phyloP scores from a whole-genome alignment of 2,888 invertebrate genomes.

The Trilocha varians region DNA sequence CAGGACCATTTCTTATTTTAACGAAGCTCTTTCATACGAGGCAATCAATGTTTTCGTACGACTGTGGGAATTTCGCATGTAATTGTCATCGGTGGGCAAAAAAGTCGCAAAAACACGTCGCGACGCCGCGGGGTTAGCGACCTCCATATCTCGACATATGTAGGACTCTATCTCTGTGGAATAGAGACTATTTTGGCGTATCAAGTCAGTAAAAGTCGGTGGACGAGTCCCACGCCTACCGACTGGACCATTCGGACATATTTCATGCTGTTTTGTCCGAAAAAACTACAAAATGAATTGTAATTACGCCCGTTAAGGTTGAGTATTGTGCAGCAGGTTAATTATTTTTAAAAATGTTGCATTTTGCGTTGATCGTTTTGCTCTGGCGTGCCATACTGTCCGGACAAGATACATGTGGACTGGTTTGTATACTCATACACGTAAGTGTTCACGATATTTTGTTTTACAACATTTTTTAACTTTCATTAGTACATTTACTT shows the following conservation, averaged over 20 bases:
- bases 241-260: slow-evolving; percentile 58
- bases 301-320: slow-evolving; percentile 34
- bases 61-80: slow-evolving; percentile 38
- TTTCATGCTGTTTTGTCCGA: slow-evolving; percentile 51
- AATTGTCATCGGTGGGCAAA: slow-evolving; percentile 43
- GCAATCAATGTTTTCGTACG: slow-evolving; percentile 17
- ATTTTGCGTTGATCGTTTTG: slow-evolving; percentile 52
- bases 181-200: slow-evolving; percentile 39
- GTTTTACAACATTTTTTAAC: too few species aligned
- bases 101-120: slow-evolving; percentile 37
- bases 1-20: background rate
- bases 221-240: slow-evolving; percentile 67
- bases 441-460: slow-evolving; percentile 18
- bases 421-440: slow-evolving; percentile 53
- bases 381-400: slow-evolving; percentile 66
- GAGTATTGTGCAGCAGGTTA: slow-evolving; percentile 19
- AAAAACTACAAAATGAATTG: slow-evolving; percentile 29
- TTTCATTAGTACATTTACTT: background rate
- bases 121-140: slow-evolving; percentile 45
- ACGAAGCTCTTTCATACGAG: slow-evolving; percentile 20
- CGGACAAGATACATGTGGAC: slow-evolving; percentile 61
- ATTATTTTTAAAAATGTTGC: slow-evolving; percentile 32
- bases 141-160: slow-evolving; percentile 25
- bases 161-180: slow-evolving; percentile 31
- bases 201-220: slow-evolving; percentile 31